Conservation (phyloP, 2,113 vertebrate species). For the Opisthocomus hoazin region DNA sequence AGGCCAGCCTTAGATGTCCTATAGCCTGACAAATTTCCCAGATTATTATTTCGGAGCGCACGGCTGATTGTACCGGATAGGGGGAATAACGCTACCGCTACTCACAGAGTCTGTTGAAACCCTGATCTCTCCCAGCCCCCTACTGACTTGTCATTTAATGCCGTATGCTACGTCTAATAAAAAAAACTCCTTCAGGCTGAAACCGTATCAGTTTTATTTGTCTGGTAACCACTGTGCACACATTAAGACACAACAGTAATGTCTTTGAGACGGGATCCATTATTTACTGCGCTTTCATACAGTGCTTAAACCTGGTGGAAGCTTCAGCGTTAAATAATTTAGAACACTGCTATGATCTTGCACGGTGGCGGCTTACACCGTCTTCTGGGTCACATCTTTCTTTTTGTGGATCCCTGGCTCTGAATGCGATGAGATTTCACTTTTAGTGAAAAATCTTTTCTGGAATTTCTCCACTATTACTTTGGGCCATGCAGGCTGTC, state of each 20-base stretch:
- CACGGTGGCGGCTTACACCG: fast-evolving
- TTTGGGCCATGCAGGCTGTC: background rate
- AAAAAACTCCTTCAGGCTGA: background rate
- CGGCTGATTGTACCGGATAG: background rate
- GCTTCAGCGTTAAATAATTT: background rate
- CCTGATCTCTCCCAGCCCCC: background rate
- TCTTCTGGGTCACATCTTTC: background rate
- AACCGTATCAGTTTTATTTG: background rate
- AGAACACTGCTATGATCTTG: background rate
- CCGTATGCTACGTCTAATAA: background rate
- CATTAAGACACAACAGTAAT: background rate
- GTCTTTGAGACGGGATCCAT: background rate
- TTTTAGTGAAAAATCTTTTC: background rate
- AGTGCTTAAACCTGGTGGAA: background rate
- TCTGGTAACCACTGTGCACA: background rate
- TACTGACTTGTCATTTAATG: background rate
- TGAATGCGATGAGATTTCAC: background rate
- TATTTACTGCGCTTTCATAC: background rate
- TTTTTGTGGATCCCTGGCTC: background rate
- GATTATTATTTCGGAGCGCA: background rate
- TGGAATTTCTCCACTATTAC: background rate
- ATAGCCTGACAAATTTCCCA: background rate
- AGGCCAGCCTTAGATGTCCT: background rate
- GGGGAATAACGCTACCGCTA: background rate
- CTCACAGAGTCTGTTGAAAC: background rate